Evolutionary conservation across 2,797 vertebrate genomes (phyloP).

Genomic region (Sebastes diaconus): DNA sequence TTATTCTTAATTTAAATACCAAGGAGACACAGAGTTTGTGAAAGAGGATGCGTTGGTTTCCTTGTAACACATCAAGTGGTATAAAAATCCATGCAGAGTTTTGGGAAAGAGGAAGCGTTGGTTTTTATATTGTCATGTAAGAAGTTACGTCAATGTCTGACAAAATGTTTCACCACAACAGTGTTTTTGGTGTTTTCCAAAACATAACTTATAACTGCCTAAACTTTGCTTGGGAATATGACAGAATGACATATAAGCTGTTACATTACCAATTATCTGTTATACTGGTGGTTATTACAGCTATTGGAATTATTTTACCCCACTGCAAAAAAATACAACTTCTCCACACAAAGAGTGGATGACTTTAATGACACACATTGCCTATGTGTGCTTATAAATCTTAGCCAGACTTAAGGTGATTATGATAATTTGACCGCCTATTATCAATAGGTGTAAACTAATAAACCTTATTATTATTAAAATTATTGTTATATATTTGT

Average conservation of each 20-base stretch:
- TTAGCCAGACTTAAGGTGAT: not conserved
- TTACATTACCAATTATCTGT: not conserved
- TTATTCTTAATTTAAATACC: too few species aligned
- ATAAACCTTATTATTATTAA: not conserved
- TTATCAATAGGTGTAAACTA: not conserved
- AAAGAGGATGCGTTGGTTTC: too few species aligned
- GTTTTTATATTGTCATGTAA: not conserved
- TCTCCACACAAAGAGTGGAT: not conserved
- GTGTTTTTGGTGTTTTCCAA: not conserved
- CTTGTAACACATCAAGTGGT: too few species aligned
- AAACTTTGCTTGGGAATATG: not conserved
- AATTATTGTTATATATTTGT: not conserved
- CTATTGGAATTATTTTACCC: not conserved
- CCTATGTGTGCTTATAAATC: not conserved
- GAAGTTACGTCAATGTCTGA: not conserved
- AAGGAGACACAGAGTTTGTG: too few species aligned
- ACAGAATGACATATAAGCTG: not conserved
- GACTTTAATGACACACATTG: not conserved
- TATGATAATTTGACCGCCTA: not conserved
- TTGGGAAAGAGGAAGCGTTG: too few species aligned
- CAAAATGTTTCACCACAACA: not conserved
- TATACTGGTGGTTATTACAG: not conserved
- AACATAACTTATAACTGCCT: not conserved
- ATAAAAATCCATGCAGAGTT: too few species aligned
- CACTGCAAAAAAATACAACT: not conserved